Conservation (phyloP, 1,140 invertebrate species). For the Pogonus chalceus region DNA sequence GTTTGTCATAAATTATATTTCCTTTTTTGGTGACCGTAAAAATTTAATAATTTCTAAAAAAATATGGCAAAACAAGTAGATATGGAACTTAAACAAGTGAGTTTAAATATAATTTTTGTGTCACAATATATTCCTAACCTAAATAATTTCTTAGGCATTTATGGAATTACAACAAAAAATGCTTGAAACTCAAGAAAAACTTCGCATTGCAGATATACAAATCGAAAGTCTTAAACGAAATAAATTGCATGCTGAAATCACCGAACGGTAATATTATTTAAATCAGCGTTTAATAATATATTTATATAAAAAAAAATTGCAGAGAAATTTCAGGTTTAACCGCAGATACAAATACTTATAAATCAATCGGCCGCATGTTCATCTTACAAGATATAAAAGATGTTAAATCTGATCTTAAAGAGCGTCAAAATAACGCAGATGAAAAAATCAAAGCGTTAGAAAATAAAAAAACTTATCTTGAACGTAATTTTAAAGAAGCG, state of each 20-base stretch:
- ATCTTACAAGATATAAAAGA: constrained; percentile 55
- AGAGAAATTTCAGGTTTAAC: constrained; percentile 32
- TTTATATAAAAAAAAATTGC: no score
- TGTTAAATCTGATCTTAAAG: constrained; percentile 53
- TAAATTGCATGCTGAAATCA: constrained; percentile 61
- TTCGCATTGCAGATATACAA: constrained; percentile 69
- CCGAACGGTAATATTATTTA: constrained; percentile 40
- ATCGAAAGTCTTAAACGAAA: constrained; percentile 58
- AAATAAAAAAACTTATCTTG: constrained; percentile 63
- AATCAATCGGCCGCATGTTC: constrained; percentile 78
- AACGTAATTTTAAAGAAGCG: constrained; percentile 70
- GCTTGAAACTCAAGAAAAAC: constrained; percentile 67
- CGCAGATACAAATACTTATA: constrained; percentile 41
- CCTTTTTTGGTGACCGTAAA: background rate
- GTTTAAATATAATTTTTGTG: background rate
- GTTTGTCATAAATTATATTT: background rate
- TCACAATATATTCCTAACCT: background rate
- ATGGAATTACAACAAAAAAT: constrained; percentile 74
- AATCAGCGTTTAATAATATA: constrained; percentile 10
- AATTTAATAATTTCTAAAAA: background rate
- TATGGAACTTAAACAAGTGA: background rate
- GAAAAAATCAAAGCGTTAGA: constrained; percentile 66
- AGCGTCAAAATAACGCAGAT: constrained; percentile 46
- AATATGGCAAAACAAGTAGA: background rate
- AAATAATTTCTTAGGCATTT: constrained; percentile 54